Evolutionary conservation across 92 coral and sea anemone genomes (phyloP), one percentile per base, ranked within the genome.

Genomic region (Scolanthus callimorphus): DNA sequence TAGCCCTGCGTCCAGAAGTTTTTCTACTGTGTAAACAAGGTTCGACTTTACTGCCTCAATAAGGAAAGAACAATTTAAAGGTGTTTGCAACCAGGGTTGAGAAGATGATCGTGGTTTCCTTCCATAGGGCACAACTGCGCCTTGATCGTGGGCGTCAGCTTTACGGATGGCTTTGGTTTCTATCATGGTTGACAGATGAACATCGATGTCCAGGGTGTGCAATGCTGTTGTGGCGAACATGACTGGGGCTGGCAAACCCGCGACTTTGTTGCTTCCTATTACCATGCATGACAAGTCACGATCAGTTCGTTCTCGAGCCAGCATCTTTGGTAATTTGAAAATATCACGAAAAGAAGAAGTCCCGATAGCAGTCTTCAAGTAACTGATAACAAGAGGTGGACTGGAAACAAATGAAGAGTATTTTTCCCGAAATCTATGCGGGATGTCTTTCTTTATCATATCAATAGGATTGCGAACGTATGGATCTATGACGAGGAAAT

Each of bases 401-500:
- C 8, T 6, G 15, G 41, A 34, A 6, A 34, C 8, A n/a, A n/a
- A n/a, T n/a, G n/a, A n/a, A 6, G 41, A n/a, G n/a, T n/a, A n/a
- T n/a, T n/a, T n/a, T n/a, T n/a, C n/a, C n/a, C n/a, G n/a, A n/a
- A n/a, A n/a, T n/a, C n/a, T n/a, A n/a, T n/a, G n/a, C n/a, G n/a
- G n/a, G n/a, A n/a, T n/a, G n/a, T n/a, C n/a, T 15, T 34, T 15
- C 8, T 6, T 15, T 6, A 34, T 34, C 12, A 46, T 20, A 46
- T 68, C 65, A 31, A 57, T 57, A 17, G 64, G 75, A 15, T 0
- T 31, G 20, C 17, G 25, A 0, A 31, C 75, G 38, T 57, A 68
- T 6, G 54, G 75, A 34, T 68, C 75, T n/a, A n/a, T n/a, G n/a
- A n/a, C n/a, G 8, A 55, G 27, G 1, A 45, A 55, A 49, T 1